Evolutionary conservation across 1,140 invertebrate species (phyloP), one percentile per base, ranked within the genome.

Genomic region (Diorhabda elongata): DNA sequence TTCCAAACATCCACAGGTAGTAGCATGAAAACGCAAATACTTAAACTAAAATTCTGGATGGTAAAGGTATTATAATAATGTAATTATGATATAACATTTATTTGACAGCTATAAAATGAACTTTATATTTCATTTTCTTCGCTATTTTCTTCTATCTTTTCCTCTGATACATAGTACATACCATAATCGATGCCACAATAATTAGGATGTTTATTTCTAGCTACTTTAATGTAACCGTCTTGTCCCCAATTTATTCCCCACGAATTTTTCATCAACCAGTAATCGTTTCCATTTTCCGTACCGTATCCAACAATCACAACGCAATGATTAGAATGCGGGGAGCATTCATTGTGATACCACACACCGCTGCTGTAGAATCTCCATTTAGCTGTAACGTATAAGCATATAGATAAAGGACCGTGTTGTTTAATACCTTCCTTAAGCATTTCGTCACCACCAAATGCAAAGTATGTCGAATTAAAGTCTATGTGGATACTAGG

Each of bases 201-300:
- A 81, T 98, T 98, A 2, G 91, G 74, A 2, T 91, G 74, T 74
- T 88, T 87, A 82, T 97, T 96, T 73, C 95, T 86, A 4, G 90
- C 84, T 89, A 98, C 96, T 82, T 91, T 90, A 72, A 98, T 92
- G 83, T 93, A 98, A 41, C 96, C 96, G 5, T 90, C 76, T 52
- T 90, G 85, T 41, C 96, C 95, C 95, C 95, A 98, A 1, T 81
- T 82, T 69, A 82, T 82, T 11, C 91, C 89, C 93, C 93, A 96
- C 73, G 91, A 93, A 78, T 94, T 95, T 77, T 94, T 94, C 2
- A 94, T 88, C 2, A 95, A 75, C 92, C 92, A 95, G 77, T 92
- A 95, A 76, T 93, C 91, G 44, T 84, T 64, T 56, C 85, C 86
- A 42, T 77, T 73, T 43, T 83, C 75, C 61, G 86, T 84, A 11